phyloP scores from a whole-genome alignment of 2,888 invertebrate genomes.

The Synanthedon myopaeformis region DNA sequence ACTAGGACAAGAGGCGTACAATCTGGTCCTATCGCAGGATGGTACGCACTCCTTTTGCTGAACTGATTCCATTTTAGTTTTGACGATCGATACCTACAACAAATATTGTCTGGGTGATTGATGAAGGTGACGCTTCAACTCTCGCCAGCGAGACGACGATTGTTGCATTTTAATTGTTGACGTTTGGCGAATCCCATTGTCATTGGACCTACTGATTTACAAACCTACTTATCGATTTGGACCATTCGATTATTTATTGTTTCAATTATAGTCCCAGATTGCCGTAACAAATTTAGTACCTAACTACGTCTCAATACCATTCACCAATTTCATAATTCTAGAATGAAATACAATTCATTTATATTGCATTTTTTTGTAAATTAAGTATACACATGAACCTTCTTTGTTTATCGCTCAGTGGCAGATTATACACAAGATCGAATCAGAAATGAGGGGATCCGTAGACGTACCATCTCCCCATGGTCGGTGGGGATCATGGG shows the following conservation, averaged over 20 bases:
- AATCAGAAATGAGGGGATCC: too few relatives aligned
- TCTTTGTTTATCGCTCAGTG: too few relatives aligned
- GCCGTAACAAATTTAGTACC: too few relatives aligned
- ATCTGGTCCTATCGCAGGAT: conserved; percentile 32
- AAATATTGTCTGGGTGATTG: conserved; percentile 61
- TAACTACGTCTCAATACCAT: too few relatives aligned
- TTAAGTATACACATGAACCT: too few relatives aligned
- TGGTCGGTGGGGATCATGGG: too few relatives aligned
- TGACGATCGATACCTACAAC: conserved; percentile 42
- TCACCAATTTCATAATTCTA: too few relatives aligned
- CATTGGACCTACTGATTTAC: conserved; percentile 11
- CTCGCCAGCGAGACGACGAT: conserved; percentile 18
- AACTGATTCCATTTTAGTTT: conserved; percentile 18
- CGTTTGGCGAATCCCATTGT: neutral
- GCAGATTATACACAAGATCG: too few relatives aligned
- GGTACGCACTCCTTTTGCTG: conserved; percentile 35
- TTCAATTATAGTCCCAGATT: too few relatives aligned
- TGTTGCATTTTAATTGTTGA: conserved; percentile 19
- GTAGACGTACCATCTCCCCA: too few relatives aligned
- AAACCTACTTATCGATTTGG: conserved; percentile 13
- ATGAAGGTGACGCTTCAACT: conserved; percentile 22
- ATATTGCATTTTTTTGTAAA: too few relatives aligned
- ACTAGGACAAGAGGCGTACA: conserved; percentile 4
- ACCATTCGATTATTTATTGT: neutral
- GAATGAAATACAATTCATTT: too few relatives aligned